Conservation (phyloP, 30 jellyfish, hydroid and myxozoan species). For the Rhopilema esculentum region DNA sequence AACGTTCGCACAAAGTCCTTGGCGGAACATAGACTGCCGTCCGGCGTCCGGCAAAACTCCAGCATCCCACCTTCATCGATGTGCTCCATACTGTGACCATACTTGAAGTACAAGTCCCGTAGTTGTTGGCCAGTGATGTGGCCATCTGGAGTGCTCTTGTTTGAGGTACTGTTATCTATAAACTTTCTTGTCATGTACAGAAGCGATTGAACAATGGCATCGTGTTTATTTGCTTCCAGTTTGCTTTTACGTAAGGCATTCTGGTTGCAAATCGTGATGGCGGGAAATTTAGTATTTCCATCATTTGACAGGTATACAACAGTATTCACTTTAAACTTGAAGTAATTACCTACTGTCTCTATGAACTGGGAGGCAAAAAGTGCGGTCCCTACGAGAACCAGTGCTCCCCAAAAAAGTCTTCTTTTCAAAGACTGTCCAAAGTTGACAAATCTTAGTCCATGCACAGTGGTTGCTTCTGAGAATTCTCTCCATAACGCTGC, state of each 20-base stretch:
- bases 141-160: not conserved
- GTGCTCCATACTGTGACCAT: constrained; percentile 56
- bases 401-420: constrained; percentile 7
- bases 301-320: constrained; percentile 53
- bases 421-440: constrained; percentile 6
- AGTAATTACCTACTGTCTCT: constrained; percentile 8
- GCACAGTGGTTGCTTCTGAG: constrained; percentile 46
- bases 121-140: constrained; percentile 25
- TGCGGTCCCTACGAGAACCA: constrained; percentile 30
- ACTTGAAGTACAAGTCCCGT: constrained; percentile 24
- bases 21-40: constrained; percentile 17
- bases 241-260: constrained; percentile 51
- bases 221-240: constrained; percentile 10
- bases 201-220: constrained; percentile 15
- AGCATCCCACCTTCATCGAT: constrained; percentile 62
- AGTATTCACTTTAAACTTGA: constrained; percentile 53
- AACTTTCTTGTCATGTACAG: not conserved
- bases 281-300: constrained; percentile 50
- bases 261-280: constrained; percentile 68
- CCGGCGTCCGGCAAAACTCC: constrained; percentile 11
- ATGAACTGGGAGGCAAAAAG: constrained; percentile 3
- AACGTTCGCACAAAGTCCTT: constrained; percentile 28
- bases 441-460: constrained; percentile 39
- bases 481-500: constrained; percentile 42
- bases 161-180: not conserved